Percentiles rank a stretch among this genome's conserved stretches.
Evolutionary conservation across 2,797 vertebrate species (phyloP).

Genomic region (Hydrocynus forskahlii): DNA sequence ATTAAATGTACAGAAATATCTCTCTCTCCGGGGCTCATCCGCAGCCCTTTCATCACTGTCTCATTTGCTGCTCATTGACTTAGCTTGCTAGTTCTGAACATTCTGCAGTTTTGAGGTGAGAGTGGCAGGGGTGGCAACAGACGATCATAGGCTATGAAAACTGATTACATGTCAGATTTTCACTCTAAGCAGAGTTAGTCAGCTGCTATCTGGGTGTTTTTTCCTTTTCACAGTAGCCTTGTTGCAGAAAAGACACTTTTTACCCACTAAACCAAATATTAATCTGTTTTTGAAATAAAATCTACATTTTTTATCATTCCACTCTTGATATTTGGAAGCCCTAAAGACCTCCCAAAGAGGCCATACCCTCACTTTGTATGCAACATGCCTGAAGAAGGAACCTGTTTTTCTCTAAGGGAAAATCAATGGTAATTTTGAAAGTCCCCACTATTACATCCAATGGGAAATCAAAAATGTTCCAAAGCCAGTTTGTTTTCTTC

Average conservation of each 20-base stretch:
- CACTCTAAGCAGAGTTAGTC: neutral
- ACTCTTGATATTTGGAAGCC: no score
- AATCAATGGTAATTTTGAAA: no score
- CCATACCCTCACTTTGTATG: no score
- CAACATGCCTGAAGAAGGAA: no score
- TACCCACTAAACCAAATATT: neutral
- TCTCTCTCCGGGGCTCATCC: neutral
- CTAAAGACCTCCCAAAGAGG: no score
- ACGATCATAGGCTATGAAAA: neutral
- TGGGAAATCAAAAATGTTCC: no score
- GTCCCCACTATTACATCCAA: no score
- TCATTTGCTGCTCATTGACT: neutral
- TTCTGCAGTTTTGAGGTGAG: neutral
- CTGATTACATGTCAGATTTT: neutral
- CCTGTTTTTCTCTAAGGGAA: no score
- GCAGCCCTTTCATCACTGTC: neutral
- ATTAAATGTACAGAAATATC: slow-evolving; percentile 8
- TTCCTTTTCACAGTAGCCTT: neutral
- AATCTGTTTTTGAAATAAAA: neutral
- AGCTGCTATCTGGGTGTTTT: neutral
- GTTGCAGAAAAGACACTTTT: neutral
- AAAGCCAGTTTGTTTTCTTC: no score
- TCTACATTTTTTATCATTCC: no score
- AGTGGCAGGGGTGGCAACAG: neutral
- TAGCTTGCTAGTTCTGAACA: neutral